phyloP scores from a whole-genome alignment of 2,888 invertebrate genomes.

The Empis livida region DNA sequence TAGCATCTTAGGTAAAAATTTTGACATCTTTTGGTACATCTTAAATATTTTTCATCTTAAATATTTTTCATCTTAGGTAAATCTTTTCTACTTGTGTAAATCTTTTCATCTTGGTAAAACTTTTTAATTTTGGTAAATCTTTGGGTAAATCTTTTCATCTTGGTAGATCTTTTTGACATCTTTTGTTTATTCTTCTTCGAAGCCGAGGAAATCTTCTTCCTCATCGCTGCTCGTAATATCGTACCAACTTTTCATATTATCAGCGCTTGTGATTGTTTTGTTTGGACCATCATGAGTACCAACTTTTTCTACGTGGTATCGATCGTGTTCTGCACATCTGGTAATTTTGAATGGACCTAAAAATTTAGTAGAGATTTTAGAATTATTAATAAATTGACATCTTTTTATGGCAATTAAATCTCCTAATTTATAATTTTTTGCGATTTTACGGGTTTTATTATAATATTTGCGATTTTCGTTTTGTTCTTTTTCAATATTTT shows the following conservation, averaged over 20 bases:
- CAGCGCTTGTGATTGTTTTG: neutral
- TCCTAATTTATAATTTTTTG: slow-evolving; percentile 4
- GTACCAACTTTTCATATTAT: neutral
- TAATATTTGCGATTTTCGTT: slow-evolving; percentile 5
- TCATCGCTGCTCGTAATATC: no score
- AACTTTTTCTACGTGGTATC: neutral
- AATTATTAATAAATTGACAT: slow-evolving; percentile 7
- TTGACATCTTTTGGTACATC: no score
- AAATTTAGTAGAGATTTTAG: slow-evolving; percentile 7
- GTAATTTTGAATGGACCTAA: slow-evolving; percentile 8
- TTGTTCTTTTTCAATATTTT: slow-evolving; percentile 13
- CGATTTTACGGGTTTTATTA: slow-evolving; percentile 2
- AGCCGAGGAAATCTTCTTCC: no score
- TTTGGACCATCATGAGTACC: neutral
- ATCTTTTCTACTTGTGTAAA: no score
- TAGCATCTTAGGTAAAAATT: no score
- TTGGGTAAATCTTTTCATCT: no score
- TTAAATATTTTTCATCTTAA: no score
- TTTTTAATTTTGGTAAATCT: no score
- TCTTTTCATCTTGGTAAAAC: no score
- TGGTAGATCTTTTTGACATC: no score
- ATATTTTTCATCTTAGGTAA: no score
- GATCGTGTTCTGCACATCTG: neutral
- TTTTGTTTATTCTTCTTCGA: no score
- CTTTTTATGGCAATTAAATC: slow-evolving; percentile 8